Base-by-base conservation (phyloP, 2,113 vertebrate genomes). In the Menidia beryllina region DNA sequence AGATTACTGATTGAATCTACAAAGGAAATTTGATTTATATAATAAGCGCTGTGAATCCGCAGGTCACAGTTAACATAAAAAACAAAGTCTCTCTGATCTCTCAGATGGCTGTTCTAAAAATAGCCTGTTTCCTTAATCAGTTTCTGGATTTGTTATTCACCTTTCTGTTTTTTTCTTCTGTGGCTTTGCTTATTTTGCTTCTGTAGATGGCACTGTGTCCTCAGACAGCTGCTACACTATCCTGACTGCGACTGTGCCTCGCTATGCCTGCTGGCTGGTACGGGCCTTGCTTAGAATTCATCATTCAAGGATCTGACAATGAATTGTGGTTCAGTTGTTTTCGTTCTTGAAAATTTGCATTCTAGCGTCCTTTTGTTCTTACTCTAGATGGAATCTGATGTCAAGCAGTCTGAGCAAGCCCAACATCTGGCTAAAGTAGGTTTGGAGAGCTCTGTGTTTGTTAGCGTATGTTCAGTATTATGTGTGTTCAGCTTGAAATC, bases 261-360 rank as follows among this genome's bases (percentile, higher is more conserved):
- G 95, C 69, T 95, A 95, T 0, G 85, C 94, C 24, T 96, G 95
- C 86, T 99, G 97, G 97, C 91, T 96, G 96, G 96, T 98, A 82
- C 77, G 94, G 91, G 50, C 25, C 43, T 7, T 1, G 6, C 41
- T 47, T 15, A 51, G 52, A 61, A 49, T 45, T 17, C 2, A 11
- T 0, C 14, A 48, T 20, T 36, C 23, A 48, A 15, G 15, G 0
- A 20, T 15, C 21, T 51, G 49, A 24, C 17, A 20, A 0, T 19
- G 38, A 15, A 17, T 47, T 36, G 39, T 52, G 0, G 43, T 61
- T 71, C 0, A 14, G 39, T 13, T 34, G 6, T 36, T 25, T 49
- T 69, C 15, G 5, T 26, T 25, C 24, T 63, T 50, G 11, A 24
- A 36, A 65, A n/a, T 39, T 8, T 30, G 12, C 17, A 19, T 21